These are phyloP conservation scores for Neodiprion pinetum DNA, from an alignment of 1,140 invertebrate species.

Conservation along the genomic window DNA sequence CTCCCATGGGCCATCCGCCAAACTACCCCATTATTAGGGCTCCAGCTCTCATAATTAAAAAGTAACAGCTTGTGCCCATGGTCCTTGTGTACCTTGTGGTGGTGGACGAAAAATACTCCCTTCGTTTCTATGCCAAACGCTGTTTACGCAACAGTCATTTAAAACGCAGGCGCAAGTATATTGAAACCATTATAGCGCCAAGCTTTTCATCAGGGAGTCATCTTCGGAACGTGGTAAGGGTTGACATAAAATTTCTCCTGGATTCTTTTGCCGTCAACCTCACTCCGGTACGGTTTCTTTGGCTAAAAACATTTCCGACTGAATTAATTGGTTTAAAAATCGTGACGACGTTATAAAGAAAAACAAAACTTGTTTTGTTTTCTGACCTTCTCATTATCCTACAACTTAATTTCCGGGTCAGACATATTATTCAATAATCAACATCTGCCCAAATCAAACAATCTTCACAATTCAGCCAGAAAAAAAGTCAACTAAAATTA, in stretches of 20 bases:
- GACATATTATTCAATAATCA: not conserved
- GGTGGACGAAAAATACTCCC: no score
- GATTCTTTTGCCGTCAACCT: no score
- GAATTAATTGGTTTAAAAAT: not conserved
- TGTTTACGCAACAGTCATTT: no score
- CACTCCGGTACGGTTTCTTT: not conserved
- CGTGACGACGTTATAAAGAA: not conserved
- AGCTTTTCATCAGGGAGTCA: no score
- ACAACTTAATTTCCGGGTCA: not conserved
- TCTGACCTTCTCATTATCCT: not conserved
- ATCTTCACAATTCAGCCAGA: no score
- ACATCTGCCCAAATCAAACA: not conserved
- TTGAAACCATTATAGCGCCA: no score
- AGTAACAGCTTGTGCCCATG: constrained; percentile 1
- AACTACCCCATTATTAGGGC: not conserved
- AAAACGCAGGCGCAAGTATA: no score
- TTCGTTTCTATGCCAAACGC: no score
- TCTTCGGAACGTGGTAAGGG: no score
- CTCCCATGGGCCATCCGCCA: not conserved
- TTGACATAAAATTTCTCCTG: no score
- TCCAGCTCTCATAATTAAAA: not conserved
- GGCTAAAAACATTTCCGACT: not conserved
- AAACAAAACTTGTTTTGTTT: not conserved
- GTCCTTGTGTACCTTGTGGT: not conserved
- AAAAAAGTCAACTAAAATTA: no score